phyloP scores from a whole-genome alignment of 2,888 invertebrate species.

The Leptogaster cylindrica region DNA sequence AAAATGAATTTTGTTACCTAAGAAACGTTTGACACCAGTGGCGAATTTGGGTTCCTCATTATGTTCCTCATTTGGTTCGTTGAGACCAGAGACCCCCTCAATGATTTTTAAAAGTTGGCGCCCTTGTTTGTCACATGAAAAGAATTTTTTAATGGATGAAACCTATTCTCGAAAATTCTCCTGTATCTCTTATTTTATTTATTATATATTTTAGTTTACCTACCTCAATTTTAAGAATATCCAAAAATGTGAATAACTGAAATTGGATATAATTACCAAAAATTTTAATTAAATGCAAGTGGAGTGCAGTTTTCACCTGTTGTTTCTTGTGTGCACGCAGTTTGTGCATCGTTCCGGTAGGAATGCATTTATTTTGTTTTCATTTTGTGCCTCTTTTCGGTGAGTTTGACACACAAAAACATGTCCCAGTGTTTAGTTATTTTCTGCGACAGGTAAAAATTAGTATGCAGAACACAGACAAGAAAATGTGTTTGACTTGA shows the following conservation, averaged over 20 bases:
- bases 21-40: no score
- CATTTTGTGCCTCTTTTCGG: not conserved
- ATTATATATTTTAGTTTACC: no score
- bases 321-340: not conserved
- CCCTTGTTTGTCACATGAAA: no score
- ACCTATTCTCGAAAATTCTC: no score
- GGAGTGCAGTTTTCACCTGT: conserved; percentile 15
- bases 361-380: not conserved
- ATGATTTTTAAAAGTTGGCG: no score
- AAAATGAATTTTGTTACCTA: no score
- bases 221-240: no score
- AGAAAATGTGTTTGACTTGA: conserved; percentile 51
- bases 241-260: conserved; percentile 30
- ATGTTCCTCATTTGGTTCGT: no score
- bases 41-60: no score
- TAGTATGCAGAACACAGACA: conserved; percentile 45
- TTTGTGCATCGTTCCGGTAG: not conserved
- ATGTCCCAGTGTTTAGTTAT: not conserved
- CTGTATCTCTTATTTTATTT: no score
- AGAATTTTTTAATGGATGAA: no score
- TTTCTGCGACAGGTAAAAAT: conserved; percentile 25
- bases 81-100: no score
- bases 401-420: not conserved
- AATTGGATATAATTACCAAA: conserved; percentile 36
- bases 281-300: conserved; percentile 33